phyloP scores from a whole-genome alignment of 2,113 vertebrate genomes.

The Otolemur garnettii region DNA sequence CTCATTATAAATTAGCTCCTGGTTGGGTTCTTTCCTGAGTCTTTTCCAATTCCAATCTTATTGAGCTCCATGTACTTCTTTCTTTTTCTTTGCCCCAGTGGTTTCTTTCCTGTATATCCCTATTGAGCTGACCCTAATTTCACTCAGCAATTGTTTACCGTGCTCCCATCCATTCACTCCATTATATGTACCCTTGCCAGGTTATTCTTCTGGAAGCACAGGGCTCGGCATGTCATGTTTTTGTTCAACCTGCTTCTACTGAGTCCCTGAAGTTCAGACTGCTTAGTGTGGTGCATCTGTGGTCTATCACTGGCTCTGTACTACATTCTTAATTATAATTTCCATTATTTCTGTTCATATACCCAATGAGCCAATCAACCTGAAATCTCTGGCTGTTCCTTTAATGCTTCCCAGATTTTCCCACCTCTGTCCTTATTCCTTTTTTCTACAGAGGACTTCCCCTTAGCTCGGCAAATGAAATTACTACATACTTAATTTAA shows the following conservation, averaged over 20 bases:
- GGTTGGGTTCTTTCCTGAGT: background rate
- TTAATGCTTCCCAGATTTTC: background rate
- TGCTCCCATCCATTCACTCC: background rate
- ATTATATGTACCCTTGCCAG: background rate
- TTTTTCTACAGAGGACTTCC: background rate
- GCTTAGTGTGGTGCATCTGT: background rate
- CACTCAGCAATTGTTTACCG: background rate
- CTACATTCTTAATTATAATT: background rate
- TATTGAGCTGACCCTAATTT: background rate
- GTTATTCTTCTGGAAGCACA: background rate
- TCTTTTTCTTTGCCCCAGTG: background rate
- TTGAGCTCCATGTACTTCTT: background rate
- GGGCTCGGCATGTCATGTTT: background rate
- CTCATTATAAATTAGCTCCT: slow-evolving; percentile 6
- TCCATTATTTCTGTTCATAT: background rate
- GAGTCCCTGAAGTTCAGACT: background rate
- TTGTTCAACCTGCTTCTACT: background rate
- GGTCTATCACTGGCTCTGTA: background rate
- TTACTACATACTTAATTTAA: background rate
- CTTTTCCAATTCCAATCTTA: background rate
- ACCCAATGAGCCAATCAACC: background rate
- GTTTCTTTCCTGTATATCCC: background rate
- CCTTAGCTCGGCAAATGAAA: background rate
- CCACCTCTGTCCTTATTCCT: background rate
- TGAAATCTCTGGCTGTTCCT: background rate